phyloP scores from a whole-genome alignment of 2,797 vertebrate species.

The Betta splendens region DNA sequence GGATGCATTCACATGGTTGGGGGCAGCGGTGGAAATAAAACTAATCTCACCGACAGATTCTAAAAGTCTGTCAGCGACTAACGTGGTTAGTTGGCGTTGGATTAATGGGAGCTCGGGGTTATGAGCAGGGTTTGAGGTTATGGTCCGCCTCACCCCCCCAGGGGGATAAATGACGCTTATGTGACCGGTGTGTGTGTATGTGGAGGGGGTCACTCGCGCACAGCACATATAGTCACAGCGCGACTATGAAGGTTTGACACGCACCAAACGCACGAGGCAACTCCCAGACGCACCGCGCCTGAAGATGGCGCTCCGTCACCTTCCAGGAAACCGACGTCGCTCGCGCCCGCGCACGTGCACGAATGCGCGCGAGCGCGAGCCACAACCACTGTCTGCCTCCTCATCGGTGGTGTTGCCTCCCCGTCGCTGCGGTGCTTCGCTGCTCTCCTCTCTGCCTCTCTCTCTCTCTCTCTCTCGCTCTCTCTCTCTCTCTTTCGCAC shows the following conservation, averaged over 20 bases:
- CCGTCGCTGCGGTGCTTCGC: constrained; percentile 75
- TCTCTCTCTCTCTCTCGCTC: constrained; percentile 17
- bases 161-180: too few relatives aligned
- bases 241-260: too few relatives aligned
- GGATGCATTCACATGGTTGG: constrained; percentile 2
- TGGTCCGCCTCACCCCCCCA: too few relatives aligned
- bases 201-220: too few relatives aligned
- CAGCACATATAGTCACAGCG: too few relatives aligned
- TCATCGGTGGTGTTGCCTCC: constrained; percentile 63
- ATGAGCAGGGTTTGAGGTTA: too few relatives aligned
- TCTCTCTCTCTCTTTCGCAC: constrained; percentile 51
- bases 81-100: too few relatives aligned
- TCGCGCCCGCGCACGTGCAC: constrained; percentile 31
- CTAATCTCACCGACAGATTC: too few relatives aligned
- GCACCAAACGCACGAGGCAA: not conserved
- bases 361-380: constrained; percentile 35
- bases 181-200: too few relatives aligned
- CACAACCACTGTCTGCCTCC: constrained; percentile 69
- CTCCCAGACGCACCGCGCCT: constrained; percentile 21
- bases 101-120: too few relatives aligned
- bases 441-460: constrained; percentile 34
- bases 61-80: too few relatives aligned
- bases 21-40: not conserved
- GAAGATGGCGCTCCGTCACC: constrained; percentile 72
- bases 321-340: constrained; percentile 13